Conservation (phyloP, 1,140 invertebrate species). For the Drosophila ohnishii region DNA sequence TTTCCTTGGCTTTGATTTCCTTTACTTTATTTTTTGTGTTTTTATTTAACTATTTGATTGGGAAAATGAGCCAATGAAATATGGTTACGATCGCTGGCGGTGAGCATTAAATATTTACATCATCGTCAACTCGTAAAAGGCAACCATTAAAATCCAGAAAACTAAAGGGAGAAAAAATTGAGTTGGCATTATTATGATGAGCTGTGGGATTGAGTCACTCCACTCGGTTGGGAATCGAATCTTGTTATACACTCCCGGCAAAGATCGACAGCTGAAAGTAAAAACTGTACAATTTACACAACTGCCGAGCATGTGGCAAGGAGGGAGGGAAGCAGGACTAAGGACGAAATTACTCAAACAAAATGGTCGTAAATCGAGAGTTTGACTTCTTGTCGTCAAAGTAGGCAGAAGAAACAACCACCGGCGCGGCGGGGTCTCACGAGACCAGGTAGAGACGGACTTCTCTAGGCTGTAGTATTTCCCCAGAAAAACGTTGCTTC, state of each 20-base stretch:
- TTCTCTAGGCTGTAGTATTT: conserved; percentile 27
- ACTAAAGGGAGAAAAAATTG: not conserved
- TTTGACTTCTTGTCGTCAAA: conserved; percentile 82
- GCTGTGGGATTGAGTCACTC: conserved; percentile 54
- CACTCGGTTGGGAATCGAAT: not conserved
- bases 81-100: conserved; percentile 42
- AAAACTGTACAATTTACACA: conserved; percentile 75
- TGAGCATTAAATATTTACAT: conserved; percentile 64
- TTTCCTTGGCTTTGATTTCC: conserved; percentile 51
- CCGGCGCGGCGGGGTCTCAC: conserved; percentile 45
- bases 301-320: conserved; percentile 64
- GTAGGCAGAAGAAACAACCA: conserved; percentile 72
- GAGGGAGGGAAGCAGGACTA: conserved; percentile 19
- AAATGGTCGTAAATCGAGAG: conserved; percentile 83
- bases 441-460: conserved; percentile 60
- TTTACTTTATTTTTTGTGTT: conserved; percentile 8
- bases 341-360: conserved; percentile 78
- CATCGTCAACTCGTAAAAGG: conserved; percentile 46
- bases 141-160: conserved; percentile 16
- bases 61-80: conserved; percentile 59
- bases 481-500: conserved; percentile 59
- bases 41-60: conserved; percentile 48
- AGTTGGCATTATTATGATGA: conserved; percentile 31
- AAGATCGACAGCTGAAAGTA: conserved; percentile 68
- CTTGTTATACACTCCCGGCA: conserved; percentile 31